phyloP scores from a whole-genome alignment of 2,888 invertebrate genomes.

The Coremacera marginata region DNA sequence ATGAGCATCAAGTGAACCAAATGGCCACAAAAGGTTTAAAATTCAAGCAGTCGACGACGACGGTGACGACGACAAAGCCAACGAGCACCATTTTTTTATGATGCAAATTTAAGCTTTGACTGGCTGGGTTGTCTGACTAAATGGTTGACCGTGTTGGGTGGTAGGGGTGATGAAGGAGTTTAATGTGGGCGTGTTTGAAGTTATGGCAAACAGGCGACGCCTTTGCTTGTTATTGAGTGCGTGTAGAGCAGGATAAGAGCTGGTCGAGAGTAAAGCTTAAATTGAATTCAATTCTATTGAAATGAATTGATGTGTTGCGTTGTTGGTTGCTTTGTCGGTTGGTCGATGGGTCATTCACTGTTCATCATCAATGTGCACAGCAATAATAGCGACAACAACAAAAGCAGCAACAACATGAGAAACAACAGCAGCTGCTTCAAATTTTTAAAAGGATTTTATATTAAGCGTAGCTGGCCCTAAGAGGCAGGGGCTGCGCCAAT shows the following conservation, averaged over 20 bases:
- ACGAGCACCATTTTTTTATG: neutral
- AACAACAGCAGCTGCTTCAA: slow-evolving; percentile 31
- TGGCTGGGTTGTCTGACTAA: neutral
- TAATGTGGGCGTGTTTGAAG: neutral
- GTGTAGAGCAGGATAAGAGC: no score
- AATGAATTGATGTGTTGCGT: neutral
- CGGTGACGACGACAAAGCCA: no score
- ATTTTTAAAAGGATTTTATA: slow-evolving; percentile 47
- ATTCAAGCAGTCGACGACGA: neutral
- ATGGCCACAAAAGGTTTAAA: slow-evolving; percentile 17
- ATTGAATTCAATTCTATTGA: neutral
- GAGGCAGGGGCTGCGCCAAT: slow-evolving; percentile 52
- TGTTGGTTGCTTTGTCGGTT: neutral
- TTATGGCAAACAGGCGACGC: neutral
- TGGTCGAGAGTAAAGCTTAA: no score
- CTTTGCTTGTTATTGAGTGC: neutral
- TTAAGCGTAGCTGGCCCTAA: slow-evolving; percentile 40
- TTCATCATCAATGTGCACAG: slow-evolving; percentile 1
- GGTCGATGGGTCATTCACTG: neutral
- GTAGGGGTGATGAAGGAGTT: neutral
- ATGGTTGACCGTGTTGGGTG: neutral
- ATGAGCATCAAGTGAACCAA: slow-evolving; percentile 25
- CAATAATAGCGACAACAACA: neutral
- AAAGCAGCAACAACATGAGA: slow-evolving; percentile 19
- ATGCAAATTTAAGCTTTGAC: neutral